phyloP scores from a whole-genome alignment of 2,888 invertebrate genomes.

The Apocheima hispidaria region DNA sequence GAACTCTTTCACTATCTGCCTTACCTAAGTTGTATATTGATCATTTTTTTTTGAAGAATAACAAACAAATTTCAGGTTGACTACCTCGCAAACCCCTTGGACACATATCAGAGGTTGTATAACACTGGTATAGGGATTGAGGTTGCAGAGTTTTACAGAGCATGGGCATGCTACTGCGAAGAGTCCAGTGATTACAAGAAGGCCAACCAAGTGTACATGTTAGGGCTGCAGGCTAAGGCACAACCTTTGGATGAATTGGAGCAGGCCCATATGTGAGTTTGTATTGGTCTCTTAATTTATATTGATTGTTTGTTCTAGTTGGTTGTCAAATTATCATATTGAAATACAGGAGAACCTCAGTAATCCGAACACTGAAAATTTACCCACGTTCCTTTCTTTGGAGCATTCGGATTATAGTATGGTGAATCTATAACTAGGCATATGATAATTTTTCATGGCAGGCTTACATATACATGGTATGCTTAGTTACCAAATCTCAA shows the following conservation, averaged over 20 bases:
- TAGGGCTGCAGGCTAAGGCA: slow-evolving; percentile 91
- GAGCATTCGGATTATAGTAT: too few species aligned
- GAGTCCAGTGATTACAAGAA: slow-evolving; percentile 92
- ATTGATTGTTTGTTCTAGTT: neutral
- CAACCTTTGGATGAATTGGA: slow-evolving; percentile 92
- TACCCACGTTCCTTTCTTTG: too few species aligned
- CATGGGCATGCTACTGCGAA: slow-evolving; percentile 96
- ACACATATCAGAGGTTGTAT: slow-evolving; percentile 93
- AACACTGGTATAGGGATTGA: slow-evolving; percentile 93
- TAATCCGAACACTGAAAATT: too few species aligned
- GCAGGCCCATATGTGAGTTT: slow-evolving; percentile 89
- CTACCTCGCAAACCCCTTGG: slow-evolving; percentile 90
- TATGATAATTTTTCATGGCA: too few species aligned
- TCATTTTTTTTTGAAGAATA: neutral
- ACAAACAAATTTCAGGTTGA: slow-evolving; percentile 86
- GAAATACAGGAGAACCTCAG: too few species aligned
- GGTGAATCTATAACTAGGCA: too few species aligned
- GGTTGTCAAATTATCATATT: neutral
- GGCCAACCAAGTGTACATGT: slow-evolving; percentile 93
- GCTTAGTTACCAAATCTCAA: neutral
- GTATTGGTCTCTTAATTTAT: slow-evolving; percentile 5
- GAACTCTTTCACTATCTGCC: neutral
- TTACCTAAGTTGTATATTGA: neutral
- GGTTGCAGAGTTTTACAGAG: slow-evolving; percentile 94
- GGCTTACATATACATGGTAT: too few species aligned